Evolutionary conservation across 1,140 invertebrate species (phyloP).

Genomic region (Octopus bimaculoides): DNA sequence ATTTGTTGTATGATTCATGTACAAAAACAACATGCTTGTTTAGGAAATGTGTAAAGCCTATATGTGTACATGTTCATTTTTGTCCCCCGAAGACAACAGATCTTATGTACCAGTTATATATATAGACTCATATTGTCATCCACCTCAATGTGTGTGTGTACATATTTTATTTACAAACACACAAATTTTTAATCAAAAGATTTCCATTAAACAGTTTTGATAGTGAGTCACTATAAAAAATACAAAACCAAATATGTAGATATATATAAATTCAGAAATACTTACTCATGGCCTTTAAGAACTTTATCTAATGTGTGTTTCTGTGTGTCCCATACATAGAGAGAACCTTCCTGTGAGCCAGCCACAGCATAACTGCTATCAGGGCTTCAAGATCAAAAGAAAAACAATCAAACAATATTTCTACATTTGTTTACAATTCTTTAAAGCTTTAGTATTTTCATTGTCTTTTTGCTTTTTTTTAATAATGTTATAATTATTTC

Average conservation of each 20-base stretch:
- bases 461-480: neutral
- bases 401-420: conserved; percentile 11
- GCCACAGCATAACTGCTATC: conserved; percentile 83
- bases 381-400: conserved; percentile 63
- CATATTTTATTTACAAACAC: too few relatives aligned
- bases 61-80: too few relatives aligned
- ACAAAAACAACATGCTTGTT: too few relatives aligned
- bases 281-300: conserved; percentile 87
- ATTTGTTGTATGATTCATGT: too few relatives aligned
- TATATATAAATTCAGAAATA: conserved; percentile 31
- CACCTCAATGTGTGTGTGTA: too few relatives aligned
- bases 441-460: neutral
- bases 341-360: conserved; percentile 84
- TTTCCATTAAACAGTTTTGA: too few relatives aligned
- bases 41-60: too few relatives aligned
- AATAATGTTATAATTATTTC: neutral
- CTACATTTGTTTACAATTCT: neutral
- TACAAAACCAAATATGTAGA: neutral
- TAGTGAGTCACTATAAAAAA: too few relatives aligned
- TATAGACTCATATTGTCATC: too few relatives aligned
- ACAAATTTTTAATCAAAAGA: too few relatives aligned
- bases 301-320: conserved; percentile 74
- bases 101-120: too few relatives aligned
- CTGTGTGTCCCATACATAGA: conserved; percentile 88
- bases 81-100: too few relatives aligned